These are phyloP conservation scores for Lysandra bellargus DNA, from an alignment of 2,888 invertebrate species.

Conservation along the genomic window DNA sequence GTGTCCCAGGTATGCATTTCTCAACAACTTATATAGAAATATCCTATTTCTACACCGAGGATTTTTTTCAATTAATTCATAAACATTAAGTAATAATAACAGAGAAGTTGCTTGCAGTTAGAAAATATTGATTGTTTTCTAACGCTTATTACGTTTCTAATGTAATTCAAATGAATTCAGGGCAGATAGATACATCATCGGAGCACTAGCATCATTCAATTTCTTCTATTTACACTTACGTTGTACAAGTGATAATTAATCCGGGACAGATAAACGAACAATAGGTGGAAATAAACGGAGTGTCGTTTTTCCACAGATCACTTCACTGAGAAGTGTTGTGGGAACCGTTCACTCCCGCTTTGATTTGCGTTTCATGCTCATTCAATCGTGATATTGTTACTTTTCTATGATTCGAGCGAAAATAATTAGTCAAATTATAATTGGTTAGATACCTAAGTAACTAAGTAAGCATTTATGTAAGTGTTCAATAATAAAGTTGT, in stretches of 20 bases:
- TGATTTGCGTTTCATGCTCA: constrained; percentile 52
- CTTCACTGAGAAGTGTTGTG: constrained; percentile 56
- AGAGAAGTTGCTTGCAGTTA: neutral
- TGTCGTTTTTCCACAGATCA: constrained; percentile 61
- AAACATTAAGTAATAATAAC: neutral
- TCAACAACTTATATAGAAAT: too few species aligned
- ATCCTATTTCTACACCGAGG: too few species aligned
- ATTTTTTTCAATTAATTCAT: too few species aligned
- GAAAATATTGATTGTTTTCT: neutral
- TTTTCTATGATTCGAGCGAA: neutral
- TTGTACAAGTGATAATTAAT: constrained; percentile 61
- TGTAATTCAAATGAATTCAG: constrained; percentile 17
- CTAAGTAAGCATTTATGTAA: too few species aligned
- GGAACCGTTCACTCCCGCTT: constrained; percentile 56
- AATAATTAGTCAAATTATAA: neutral
- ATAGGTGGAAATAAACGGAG: constrained; percentile 69
- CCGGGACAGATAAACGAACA: constrained; percentile 70
- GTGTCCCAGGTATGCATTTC: too few species aligned
- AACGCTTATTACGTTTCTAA: neutral
- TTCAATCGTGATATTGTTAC: constrained; percentile 23
- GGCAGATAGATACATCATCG: neutral
- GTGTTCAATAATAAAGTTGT: too few species aligned
- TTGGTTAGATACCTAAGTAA: neutral
- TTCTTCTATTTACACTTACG: constrained; percentile 35
- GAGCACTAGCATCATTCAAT: constrained; percentile 1